These are phyloP conservation scores for Malachius bipustulatus DNA, from an alignment of 2,888 invertebrate genomes.

Conservation along the genomic window DNA sequence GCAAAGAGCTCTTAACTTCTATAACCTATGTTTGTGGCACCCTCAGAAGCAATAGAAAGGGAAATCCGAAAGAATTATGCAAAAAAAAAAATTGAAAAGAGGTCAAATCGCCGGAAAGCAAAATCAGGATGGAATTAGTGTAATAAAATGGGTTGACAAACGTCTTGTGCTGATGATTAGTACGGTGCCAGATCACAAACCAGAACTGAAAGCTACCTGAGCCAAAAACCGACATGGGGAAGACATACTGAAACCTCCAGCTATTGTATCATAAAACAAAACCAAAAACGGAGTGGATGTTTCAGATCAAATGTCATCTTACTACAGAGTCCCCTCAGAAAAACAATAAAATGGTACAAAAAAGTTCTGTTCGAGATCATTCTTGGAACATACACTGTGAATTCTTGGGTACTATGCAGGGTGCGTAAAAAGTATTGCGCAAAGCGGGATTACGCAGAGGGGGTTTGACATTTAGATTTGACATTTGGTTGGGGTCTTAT, in stretches of 20 bases:
- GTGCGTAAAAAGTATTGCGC: no score
- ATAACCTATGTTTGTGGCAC: constrained; percentile 6
- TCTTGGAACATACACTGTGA: constrained; percentile 1
- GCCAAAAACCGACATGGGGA: constrained; percentile 13
- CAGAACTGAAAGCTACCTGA: no score
- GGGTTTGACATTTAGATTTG: no score
- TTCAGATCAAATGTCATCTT: constrained; percentile 9
- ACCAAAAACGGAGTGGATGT: constrained; percentile 9
- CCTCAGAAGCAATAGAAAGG: constrained; percentile 4
- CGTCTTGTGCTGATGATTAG: constrained; percentile 14
- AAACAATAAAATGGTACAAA: constrained; percentile 9
- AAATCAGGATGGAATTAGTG: constrained; percentile 12
- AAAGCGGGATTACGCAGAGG: no score
- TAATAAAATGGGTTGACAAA: constrained; percentile 15
- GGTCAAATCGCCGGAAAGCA: constrained; percentile 13
- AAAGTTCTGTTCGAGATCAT: constrained; percentile 7
- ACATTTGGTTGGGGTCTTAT: no score
- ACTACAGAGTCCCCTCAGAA: no score
- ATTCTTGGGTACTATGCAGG: constrained; percentile 5
- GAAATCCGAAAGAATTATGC: constrained; percentile 6
- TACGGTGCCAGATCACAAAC: no score
- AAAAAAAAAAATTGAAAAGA: no score
- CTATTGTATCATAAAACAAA: constrained; percentile 6
- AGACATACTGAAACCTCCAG: constrained; percentile 1
- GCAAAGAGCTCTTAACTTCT: neutral